Conservation (phyloP, 2,888 invertebrate genomes). For the Callyntrura sp. region DNA sequence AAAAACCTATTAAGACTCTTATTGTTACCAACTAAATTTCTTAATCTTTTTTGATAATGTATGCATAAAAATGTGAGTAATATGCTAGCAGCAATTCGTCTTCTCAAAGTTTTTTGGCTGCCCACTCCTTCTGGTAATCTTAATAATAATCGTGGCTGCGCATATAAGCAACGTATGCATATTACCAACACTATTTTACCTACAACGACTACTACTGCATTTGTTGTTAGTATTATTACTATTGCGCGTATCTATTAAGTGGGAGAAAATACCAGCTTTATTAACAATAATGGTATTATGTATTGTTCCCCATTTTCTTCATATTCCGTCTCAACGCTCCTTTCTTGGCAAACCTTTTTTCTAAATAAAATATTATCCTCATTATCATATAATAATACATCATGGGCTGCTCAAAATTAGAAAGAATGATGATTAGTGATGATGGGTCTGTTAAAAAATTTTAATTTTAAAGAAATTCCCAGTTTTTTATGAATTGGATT, state of each 20-base stretch:
- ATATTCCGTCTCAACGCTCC: slow-evolving; percentile 61
- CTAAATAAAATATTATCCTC: slow-evolving; percentile 74
- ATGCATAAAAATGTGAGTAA: slow-evolving; percentile 73
- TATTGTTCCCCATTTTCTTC: background rate
- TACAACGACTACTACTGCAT: background rate
- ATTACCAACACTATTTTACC: background rate
- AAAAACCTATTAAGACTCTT: slow-evolving; percentile 75
- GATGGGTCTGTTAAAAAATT: slow-evolving; percentile 69
- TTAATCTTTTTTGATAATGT: slow-evolving; percentile 76
- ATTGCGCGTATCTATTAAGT: too few relatives aligned
- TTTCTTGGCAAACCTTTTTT: slow-evolving; percentile 76
- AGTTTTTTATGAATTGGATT: slow-evolving; percentile 50
- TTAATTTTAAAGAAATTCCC: slow-evolving; percentile 39
- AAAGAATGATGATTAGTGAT: slow-evolving; percentile 77
- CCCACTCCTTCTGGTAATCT: slow-evolving; percentile 74
- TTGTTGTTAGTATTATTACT: background rate
- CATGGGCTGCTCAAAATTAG: slow-evolving; percentile 71
- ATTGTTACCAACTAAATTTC: slow-evolving; percentile 77
- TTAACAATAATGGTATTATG: slow-evolving; percentile 37
- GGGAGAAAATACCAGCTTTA: background rate
- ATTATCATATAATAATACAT: slow-evolving; percentile 79
- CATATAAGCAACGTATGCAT: background rate
- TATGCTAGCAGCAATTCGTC: slow-evolving; percentile 75
- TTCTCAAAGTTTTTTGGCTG: slow-evolving; percentile 34
- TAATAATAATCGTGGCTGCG: slow-evolving; percentile 57